Evolutionary conservation across 2,888 invertebrate genomes (phyloP), one percentile per base, ranked within the genome.

Genomic region (Drosophila silvestris): DNA sequence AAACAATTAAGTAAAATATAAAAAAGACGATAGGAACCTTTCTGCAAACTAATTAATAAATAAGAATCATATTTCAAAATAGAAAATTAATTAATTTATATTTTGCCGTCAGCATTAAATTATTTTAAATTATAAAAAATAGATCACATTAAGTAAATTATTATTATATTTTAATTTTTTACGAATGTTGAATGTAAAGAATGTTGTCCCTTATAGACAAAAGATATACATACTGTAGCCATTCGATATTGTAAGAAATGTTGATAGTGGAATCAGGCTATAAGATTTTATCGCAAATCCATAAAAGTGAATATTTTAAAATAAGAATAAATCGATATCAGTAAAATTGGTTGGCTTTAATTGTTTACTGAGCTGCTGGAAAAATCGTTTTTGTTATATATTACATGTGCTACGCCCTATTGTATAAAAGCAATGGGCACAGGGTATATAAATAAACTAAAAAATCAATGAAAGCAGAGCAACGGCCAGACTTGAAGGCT

Each of bases 401-500:
- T 1, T 22, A 22, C 12, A 22, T 26, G 16, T 47, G 47, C 26
- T 47, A 47, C 26, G 16, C 4, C 26, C 51, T 22, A 16, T 28
- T 51, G 50, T 16, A 9, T 33, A 6, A 22, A 51, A 10, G 22
- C 32, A 33, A 33, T 16, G 22, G 16, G 30, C 32, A 19, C 9
- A 44, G 61, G 35, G 56, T 56, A 39, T 75, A 79, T 66, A 68
- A 68, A 66, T 67, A 73, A 66, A 71, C 70, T 62, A 52, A 59
- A 82, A 84, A 85, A 86, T 86, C 83, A 81, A 83, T 83, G 81
- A 58, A 58, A 72, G 33, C 58, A 61, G 54, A 73, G 74, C 83
- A 76, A 60, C 76, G 74, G 74, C 74, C 76, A 79, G 63, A 83
- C 79, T 83, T 85, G 74, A 85, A 85, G 85, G 83, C 83, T 83